Percentiles rank a stretch among this genome's conserved stretches.
phyloP scores from a whole-genome alignment of 1,140 invertebrate species.

The Stenopsyche tienmushanensis region DNA sequence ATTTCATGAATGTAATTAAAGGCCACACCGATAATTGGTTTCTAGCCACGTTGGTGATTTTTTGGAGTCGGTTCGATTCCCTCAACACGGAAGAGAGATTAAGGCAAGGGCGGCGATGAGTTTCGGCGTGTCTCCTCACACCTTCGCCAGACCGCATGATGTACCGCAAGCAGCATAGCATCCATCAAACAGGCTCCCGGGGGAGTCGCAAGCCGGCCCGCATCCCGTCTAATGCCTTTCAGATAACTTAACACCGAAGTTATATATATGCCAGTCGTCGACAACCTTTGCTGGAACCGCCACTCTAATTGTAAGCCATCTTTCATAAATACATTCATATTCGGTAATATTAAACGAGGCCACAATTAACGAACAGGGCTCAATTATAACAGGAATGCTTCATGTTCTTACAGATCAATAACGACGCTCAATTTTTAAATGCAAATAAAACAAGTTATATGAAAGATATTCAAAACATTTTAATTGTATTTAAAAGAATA shows the following conservation, averaged over 20 bases:
- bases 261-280: background rate
- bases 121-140: conserved; percentile 5
- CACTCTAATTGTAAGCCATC: background rate
- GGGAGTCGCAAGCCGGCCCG: conserved; percentile 1
- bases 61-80: background rate
- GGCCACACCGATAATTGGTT: too few species aligned
- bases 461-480: background rate
- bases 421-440: too few species aligned
- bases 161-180: conserved; percentile 6
- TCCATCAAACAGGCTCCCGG: conserved; percentile 19
- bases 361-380: too few species aligned
- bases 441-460: too few species aligned
- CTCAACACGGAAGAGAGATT: background rate
- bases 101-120: background rate
- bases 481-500: too few species aligned
- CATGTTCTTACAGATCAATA: too few species aligned
- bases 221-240: conserved; percentile 25
- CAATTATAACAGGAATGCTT: too few species aligned
- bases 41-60: background rate
- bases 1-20: too few species aligned
- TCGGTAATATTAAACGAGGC: too few species aligned
- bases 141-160: conserved; percentile 7
- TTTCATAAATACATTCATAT: too few species aligned
- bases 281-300: background rate
- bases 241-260: conserved; percentile 23